Evolutionary conservation across 2,888 invertebrate species (phyloP).

Genomic region (Periphyllus acericola): DNA sequence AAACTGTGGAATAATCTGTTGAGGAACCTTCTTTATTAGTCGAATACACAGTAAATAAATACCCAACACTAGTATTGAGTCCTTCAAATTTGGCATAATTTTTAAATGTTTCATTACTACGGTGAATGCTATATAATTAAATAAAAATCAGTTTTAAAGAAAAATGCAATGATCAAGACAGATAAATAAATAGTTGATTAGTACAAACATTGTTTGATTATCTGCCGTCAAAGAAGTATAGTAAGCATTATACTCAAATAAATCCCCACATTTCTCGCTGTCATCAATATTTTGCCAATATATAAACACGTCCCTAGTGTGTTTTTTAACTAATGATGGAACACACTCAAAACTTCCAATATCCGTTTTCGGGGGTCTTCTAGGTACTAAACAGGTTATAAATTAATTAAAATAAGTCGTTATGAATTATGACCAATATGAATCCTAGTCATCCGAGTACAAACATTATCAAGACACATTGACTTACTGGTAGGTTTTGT

Average conservation of each 20-base stretch:
- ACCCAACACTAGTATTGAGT: slow-evolving; percentile 68
- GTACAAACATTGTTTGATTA: slow-evolving; percentile 26
- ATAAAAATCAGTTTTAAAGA: neutral
- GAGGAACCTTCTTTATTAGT: slow-evolving; percentile 74
- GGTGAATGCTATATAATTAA: slow-evolving; percentile 68
- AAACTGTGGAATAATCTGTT: slow-evolving; percentile 71
- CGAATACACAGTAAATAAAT: slow-evolving; percentile 73
- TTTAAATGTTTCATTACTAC: slow-evolving; percentile 67
- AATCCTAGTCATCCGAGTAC: neutral
- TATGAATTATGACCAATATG: no score
- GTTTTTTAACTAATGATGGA: slow-evolving; percentile 67
- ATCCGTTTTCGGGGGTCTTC: slow-evolving; percentile 74
- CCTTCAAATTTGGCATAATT: slow-evolving; percentile 74
- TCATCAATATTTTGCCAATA: slow-evolving; percentile 83
- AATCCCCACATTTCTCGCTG: slow-evolving; percentile 77
- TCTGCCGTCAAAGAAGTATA: neutral
- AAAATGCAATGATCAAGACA: neutral
- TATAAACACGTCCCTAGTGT: slow-evolving; percentile 74
- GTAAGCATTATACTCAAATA: slow-evolving; percentile 74
- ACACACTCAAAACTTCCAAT: slow-evolving; percentile 78
- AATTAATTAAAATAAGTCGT: neutral
- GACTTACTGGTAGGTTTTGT: slow-evolving; percentile 69
- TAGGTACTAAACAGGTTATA: slow-evolving; percentile 52
- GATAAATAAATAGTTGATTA: slow-evolving; percentile 2
- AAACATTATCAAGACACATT: neutral